Percentiles rank a stretch among this genome's conserved stretches.
phyloP scores from a whole-genome alignment of 2,797 vertebrate species.

The Acomys russatus region DNA sequence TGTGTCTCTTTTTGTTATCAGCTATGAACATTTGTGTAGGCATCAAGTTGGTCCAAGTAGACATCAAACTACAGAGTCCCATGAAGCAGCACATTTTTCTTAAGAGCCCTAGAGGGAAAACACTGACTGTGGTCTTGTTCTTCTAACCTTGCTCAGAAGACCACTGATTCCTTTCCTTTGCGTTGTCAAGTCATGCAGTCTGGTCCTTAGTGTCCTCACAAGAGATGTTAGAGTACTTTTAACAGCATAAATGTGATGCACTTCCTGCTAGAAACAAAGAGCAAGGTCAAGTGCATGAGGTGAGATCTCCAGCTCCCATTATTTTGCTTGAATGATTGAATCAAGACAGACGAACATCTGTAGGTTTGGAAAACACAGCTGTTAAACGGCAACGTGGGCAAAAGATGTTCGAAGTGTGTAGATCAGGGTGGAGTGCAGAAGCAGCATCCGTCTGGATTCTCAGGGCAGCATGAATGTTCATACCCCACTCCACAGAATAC shows the following conservation, averaged over 20 bases:
- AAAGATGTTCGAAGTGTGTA: slow-evolving; percentile 5
- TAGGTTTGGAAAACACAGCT: slow-evolving; percentile 17
- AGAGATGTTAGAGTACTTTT: background rate
- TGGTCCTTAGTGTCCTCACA: background rate
- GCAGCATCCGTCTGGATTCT: background rate
- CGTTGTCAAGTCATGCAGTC: background rate
- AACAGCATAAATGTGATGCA: background rate
- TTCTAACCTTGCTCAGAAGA: background rate
- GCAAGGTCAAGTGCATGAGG: background rate
- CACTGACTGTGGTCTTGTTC: background rate
- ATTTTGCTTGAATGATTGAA: slow-evolving; percentile 36
- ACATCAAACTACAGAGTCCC: background rate
- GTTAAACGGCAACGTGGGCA: background rate
- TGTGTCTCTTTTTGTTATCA: background rate
- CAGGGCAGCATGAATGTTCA: background rate
- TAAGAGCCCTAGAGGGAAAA: background rate
- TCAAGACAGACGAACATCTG: slow-evolving; percentile 44
- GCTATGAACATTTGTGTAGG: background rate
- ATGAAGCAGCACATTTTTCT: background rate
- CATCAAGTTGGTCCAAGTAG: background rate
- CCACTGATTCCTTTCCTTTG: background rate
- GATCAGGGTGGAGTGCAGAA: background rate
- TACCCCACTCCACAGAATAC: slow-evolving; percentile 10
- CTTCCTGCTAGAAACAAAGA: background rate
- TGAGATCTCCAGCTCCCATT: background rate